Base-by-base conservation (phyloP, 2,888 invertebrate genomes). In the Dione vanillae region DNA sequence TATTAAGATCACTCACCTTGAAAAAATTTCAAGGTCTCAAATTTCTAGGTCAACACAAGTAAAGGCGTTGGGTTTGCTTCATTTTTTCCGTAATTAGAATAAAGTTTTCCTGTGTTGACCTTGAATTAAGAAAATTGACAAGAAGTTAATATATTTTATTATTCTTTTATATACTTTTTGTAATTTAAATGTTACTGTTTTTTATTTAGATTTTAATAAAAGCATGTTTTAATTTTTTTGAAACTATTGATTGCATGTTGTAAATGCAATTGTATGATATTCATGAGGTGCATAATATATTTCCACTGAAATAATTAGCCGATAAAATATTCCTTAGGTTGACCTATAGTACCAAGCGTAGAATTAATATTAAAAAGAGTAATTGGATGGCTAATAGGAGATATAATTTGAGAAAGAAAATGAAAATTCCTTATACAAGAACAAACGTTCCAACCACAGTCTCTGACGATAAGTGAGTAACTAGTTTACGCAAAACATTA, bases 401-500 rank as follows among this genome's bases (percentile, higher is more conserved):
- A 70, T 71, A 83, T 10, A 80, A 80, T 61, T 84, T 83, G 69
- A 81, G 77, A 68, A 82, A 80, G 76, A 80, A 73, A 72, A 71
- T 75, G 58, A 79, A 72, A 59, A 65, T 71, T 16, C 11, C 65
- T 3, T 70, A 72, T 16, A 37, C 69, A 45, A 69, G 62, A 3
- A 71, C n/a, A 47, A 54, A 61, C 12, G 16, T 40, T 9, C 14
- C 43, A 27, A 40, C 16, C 11, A 64, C 52, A 19, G 49, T 37
- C n/a, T n/a, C n/a, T n/a, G n/a, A n/a, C 19, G 54, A 68, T 11
- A 71, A 64, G 72, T 73, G 54, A 14, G 27, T n/a, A 58, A 41
- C 51, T 49, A 40, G 5, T 49, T 49, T 49, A 37, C n/a, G 35
- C 1, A n/a, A 35, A 10, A 12, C 20, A 1, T 20, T 51, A 19